Evolutionary conservation across 2,888 invertebrate genomes (phyloP).

Genomic region (Pristionchus maxplancki): DNA sequence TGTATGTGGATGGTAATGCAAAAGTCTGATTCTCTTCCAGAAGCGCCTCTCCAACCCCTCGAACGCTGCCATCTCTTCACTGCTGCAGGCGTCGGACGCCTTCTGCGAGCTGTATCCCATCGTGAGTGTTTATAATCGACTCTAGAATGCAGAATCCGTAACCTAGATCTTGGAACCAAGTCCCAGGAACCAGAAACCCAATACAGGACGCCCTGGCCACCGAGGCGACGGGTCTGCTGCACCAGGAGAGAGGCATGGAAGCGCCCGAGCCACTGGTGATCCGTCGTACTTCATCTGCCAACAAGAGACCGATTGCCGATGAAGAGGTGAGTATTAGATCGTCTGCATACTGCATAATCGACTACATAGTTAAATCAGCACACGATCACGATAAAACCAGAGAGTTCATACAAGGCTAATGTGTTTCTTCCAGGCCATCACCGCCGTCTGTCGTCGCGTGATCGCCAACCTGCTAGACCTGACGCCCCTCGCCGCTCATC

Average conservation of each 20-base stretch:
- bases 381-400: too few species aligned
- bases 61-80: neutral
- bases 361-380: too few species aligned
- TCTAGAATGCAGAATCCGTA: too few species aligned
- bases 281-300: neutral
- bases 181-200: too few species aligned
- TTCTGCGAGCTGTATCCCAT: neutral
- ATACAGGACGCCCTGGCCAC: neutral
- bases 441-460: neutral
- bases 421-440: neutral
- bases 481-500: neutral
- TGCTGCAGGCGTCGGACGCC: neutral
- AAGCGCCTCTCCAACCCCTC: neutral
- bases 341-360: too few species aligned
- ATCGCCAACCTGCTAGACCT: neutral
- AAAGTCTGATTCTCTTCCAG: too few species aligned
- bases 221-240: neutral
- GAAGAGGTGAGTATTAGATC: neutral
- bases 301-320: neutral
- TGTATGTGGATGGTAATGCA: too few species aligned
- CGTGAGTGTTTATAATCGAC: too few species aligned
- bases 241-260: neutral
- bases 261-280: neutral
- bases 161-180: too few species aligned
- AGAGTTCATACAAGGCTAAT: too few species aligned